Evolutionary conservation across 2,888 invertebrate genomes (phyloP).

Genomic region (Buathra laborator): DNA sequence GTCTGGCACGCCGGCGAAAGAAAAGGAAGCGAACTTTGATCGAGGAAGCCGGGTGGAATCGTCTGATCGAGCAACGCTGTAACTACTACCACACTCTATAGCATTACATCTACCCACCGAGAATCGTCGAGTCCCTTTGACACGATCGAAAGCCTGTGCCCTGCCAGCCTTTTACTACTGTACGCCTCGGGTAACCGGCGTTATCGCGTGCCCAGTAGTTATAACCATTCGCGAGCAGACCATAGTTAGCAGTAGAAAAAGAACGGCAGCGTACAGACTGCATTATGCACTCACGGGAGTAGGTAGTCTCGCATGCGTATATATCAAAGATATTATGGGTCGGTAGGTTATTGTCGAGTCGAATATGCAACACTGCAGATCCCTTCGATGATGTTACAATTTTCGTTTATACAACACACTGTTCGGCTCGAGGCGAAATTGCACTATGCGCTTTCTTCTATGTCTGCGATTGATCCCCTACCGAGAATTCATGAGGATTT

Average conservation of each 20-base stretch:
- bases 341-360: conserved; percentile 51
- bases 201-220: conserved; percentile 60
- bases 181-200: not conserved
- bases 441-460: too few relatives aligned
- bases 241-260: conserved; percentile 68
- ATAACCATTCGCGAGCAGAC: conserved; percentile 65
- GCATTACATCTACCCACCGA: not conserved
- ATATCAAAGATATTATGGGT: conserved; percentile 47
- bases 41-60: not conserved
- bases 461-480: not conserved
- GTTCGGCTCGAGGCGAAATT: too few relatives aligned
- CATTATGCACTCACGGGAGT: conserved; percentile 33
- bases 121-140: not conserved
- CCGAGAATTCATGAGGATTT: conserved; percentile 6
- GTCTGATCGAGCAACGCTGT: conserved; percentile 23
- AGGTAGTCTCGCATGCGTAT: conserved; percentile 31
- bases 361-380: not conserved
- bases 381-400: too few relatives aligned
- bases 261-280: conserved; percentile 34
- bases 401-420: too few relatives aligned
- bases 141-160: not conserved
- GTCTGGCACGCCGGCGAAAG: conserved; percentile 18
- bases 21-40: conserved; percentile 12
- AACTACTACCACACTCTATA: conserved; percentile 23
- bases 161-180: conserved; percentile 6